Conservation (phyloP, 2,888 invertebrate genomes). For the Dicycla oo region DNA sequence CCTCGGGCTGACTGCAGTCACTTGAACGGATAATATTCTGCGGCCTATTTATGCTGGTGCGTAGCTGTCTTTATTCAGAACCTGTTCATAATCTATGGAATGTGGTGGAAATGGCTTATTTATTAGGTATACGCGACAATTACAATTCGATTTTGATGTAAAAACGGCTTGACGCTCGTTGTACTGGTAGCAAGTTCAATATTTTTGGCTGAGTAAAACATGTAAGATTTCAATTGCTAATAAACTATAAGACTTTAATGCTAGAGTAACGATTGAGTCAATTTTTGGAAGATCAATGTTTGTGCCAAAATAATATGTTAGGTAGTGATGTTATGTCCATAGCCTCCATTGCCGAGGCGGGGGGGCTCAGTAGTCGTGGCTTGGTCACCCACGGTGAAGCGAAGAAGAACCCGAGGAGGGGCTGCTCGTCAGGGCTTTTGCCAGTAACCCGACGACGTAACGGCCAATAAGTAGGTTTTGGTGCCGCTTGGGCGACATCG, state of each 20-base stretch:
- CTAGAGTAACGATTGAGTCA: background rate
- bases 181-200: background rate
- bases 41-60: conserved; percentile 24
- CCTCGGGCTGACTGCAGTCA: conserved; percentile 37
- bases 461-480: no score
- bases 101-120: background rate
- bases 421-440: no score
- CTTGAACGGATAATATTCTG: conserved; percentile 34
- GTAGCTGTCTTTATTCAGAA: conserved; percentile 8
- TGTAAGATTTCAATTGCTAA: background rate
- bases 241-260: background rate
- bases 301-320: background rate
- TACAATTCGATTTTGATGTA: background rate
- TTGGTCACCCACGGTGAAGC: no score
- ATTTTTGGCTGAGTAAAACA: background rate
- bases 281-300: no score
- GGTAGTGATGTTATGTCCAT: no score
- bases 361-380: no score
- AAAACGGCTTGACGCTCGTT: background rate
- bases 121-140: background rate
- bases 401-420: no score
- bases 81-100: background rate
- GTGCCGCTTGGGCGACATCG: no score
- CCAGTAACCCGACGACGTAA: no score
- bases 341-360: no score